A percentile compares a stretch with the other conserved stretches of the same genome.
Evolutionary conservation across 64 coral and sea anemone genomes (phyloP).

Genomic region (Stichodactyla mertensii): DNA sequence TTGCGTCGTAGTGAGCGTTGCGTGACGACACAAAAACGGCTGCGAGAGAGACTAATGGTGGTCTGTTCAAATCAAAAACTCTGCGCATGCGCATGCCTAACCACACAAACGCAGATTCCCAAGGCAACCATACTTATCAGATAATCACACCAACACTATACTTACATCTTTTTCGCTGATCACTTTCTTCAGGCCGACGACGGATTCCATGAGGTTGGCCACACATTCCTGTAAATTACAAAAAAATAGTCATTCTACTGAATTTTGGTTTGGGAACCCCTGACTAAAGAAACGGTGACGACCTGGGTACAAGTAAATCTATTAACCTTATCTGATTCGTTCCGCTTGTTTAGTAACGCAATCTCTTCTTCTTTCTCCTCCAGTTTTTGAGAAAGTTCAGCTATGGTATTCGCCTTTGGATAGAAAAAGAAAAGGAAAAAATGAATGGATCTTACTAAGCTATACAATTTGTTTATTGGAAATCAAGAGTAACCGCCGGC

Average conservation of each 20-base stretch:
- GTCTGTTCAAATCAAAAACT: too few species aligned
- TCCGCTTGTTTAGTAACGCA: slow-evolving; percentile 59
- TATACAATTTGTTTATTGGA: background rate
- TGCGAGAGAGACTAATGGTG: too few species aligned
- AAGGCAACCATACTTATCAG: too few species aligned
- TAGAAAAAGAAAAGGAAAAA: background rate
- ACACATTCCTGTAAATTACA: slow-evolving; percentile 63
- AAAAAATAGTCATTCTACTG: background rate
- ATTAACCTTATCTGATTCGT: slow-evolving; percentile 78
- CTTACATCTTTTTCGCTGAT: slow-evolving; percentile 85
- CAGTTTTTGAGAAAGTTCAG: slow-evolving; percentile 45
- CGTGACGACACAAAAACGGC: too few species aligned
- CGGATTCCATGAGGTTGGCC: slow-evolving; percentile 81
- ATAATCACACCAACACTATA: background rate
- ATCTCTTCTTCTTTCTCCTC: slow-evolving; percentile 50
- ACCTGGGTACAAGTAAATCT: background rate
- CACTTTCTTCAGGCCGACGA: slow-evolving; percentile 68
- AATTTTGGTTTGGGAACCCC: background rate
- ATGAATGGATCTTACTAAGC: too few species aligned
- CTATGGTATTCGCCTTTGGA: slow-evolving; percentile 39
- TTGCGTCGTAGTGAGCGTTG: too few species aligned
- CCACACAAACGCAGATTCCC: too few species aligned
- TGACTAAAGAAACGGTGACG: background rate
- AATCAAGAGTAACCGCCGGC: background rate
- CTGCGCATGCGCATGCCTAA: too few species aligned